Conservation (phyloP, 1,140 invertebrate genomes). For the Drosophila punjabiensis region DNA sequence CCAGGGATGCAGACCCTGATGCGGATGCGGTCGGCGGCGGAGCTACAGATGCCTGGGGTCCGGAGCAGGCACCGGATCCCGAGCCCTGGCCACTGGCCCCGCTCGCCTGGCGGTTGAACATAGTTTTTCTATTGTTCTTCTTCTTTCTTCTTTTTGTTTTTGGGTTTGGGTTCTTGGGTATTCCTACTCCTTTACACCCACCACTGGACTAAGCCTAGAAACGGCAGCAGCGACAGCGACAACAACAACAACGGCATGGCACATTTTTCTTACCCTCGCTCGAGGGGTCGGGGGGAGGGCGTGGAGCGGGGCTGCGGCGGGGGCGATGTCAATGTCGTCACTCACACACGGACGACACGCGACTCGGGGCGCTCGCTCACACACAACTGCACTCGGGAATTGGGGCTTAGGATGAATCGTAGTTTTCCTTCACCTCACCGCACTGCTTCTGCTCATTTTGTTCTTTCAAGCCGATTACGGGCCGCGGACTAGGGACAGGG, state of each 20-base stretch:
- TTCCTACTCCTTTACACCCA: slow-evolving; percentile 32
- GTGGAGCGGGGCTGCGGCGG: slow-evolving; percentile 12
- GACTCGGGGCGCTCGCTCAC: slow-evolving; percentile 21
- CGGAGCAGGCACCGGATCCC: slow-evolving; percentile 9
- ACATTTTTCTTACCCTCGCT: slow-evolving; percentile 41
- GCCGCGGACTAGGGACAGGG: neutral
- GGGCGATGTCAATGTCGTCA: slow-evolving; percentile 74
- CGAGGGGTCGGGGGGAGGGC: neutral
- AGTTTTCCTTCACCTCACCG: slow-evolving; percentile 49
- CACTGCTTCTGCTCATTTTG: slow-evolving; percentile 9
- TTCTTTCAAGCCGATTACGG: neutral
- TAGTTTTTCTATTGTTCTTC: slow-evolving; percentile 5
- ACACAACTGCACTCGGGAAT: slow-evolving; percentile 45
- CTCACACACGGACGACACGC: slow-evolving; percentile 41
- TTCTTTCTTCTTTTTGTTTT: slow-evolving; percentile 9
- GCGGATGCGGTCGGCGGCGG: slow-evolving; percentile 1
- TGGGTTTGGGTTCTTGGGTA: neutral
- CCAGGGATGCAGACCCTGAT: neutral
- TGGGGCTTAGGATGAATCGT: slow-evolving; percentile 54
- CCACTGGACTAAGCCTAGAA: slow-evolving; percentile 20
- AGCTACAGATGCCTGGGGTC: slow-evolving; percentile 4
- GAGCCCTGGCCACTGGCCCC: slow-evolving; percentile 28
- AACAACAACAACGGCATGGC: slow-evolving; percentile 34
- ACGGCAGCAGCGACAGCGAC: neutral
- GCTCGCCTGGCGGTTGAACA: slow-evolving; percentile 59